Evolutionary conservation across 53 echinoderm and acorn worm genomes (phyloP).

Genomic region (Echinometra lucunter): DNA sequence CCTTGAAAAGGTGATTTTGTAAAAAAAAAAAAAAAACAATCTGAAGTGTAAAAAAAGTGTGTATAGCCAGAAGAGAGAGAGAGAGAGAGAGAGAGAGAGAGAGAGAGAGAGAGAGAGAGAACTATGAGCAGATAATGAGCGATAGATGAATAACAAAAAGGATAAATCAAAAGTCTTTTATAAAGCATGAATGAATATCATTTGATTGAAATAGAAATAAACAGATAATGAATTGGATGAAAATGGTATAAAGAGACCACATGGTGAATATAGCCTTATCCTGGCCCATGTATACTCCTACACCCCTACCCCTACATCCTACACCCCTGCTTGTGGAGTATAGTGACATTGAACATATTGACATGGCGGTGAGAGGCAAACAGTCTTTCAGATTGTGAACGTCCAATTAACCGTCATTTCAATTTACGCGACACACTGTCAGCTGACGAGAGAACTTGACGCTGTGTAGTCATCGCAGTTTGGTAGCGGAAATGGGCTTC

Average conservation of each 20-base stretch:
- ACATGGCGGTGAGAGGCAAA: slow-evolving; percentile 26
- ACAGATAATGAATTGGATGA: neutral
- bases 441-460: slow-evolving; percentile 3
- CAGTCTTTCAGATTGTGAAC: neutral
- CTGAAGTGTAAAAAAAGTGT: too few relatives aligned
- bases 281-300: neutral
- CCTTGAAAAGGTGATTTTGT: too few relatives aligned
- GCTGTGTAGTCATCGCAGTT: slow-evolving; percentile 29
- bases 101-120: too few relatives aligned
- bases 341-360: slow-evolving; percentile 52
- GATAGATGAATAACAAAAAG: too few relatives aligned
- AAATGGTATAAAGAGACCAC: neutral
- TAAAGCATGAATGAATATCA: neutral
- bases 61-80: too few relatives aligned
- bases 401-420: slow-evolving; percentile 52
- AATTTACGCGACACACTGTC: slow-evolving; percentile 45
- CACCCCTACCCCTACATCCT: too few relatives aligned
- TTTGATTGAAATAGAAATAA: neutral
- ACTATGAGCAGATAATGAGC: too few relatives aligned
- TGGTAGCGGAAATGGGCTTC: slow-evolving; percentile 53
- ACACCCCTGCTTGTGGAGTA: neutral
- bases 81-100: too few relatives aligned
- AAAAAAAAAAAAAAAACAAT: too few relatives aligned
- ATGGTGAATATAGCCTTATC: neutral
- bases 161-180: too few relatives aligned